phyloP scores from a whole-genome alignment of 2,888 invertebrate genomes.

The Caenorhabditis doughertyi region DNA sequence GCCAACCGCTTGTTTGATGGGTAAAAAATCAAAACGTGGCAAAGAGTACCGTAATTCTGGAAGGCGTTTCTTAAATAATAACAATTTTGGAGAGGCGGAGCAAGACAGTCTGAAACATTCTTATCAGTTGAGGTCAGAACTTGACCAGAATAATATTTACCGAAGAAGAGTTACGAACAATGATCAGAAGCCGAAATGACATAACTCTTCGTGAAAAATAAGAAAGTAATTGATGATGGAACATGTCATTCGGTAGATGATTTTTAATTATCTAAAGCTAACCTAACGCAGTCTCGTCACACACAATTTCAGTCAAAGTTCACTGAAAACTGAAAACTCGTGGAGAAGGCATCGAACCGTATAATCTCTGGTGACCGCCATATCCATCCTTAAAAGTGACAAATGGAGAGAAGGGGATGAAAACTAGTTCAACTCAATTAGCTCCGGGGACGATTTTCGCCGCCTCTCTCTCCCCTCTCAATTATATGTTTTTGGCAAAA shows the following conservation, averaged over 20 bases:
- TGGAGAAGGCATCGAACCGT: background rate
- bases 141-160: background rate
- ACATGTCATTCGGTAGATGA: too few species aligned
- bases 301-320: background rate
- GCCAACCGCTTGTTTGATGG: too few species aligned
- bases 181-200: background rate
- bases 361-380: constrained; percentile 38
- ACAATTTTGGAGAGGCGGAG: background rate
- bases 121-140: background rate
- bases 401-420: constrained; percentile 2
- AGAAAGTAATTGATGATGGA: too few species aligned
- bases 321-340: background rate
- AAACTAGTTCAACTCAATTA: constrained; percentile 62
- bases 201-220: background rate
- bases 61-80: background rate
- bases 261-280: background rate
- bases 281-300: background rate
- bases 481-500: constrained; percentile 43
- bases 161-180: background rate
- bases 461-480: background rate
- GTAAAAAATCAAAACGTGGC: too few species aligned
- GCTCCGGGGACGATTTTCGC: constrained; percentile 13
- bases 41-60: too few species aligned
- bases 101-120: background rate
- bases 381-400: background rate